Base-by-base conservation (phyloP, 30 jellyfish, hydroid and myxozoan genomes). In the Nemopilema nomurai region DNA sequence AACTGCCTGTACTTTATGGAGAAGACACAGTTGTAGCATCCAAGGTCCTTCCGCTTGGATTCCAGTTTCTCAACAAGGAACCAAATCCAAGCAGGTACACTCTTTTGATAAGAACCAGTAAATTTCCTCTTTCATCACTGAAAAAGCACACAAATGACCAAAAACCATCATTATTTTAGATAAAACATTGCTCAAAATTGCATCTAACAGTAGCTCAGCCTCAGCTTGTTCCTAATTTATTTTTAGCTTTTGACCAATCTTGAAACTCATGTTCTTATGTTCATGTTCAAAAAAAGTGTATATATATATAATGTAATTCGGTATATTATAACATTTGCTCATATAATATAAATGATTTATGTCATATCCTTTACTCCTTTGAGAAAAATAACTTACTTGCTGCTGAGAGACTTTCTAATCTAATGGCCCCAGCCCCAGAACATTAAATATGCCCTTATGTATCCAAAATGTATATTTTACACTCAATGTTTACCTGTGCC, bases 21-120 rank as follows among this genome's bases (percentile, higher is more conserved):
- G 79, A 68, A 21, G 79, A 68, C 51, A 68, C 79, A 21, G 79
- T 68, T 68, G 79, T 68, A 17, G 24, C 79, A 24, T 68, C 79
- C 23, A 68, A 68, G 79, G 51, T 68, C 51, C 51, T 68, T 21
- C 79, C 79, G 30, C 79, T 68, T 68, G 79, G 79, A 29, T 68
- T 68, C 51, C 79, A 68, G 51, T 68, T 68, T 68, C 51, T 18
- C 30, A 28, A 28, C 21, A 68, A 68, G 79, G 79, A 68, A 28
- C 79, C 79, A 68, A 68, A 68, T 28, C 79, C 21, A 68, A 49
- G 27, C 62, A 76, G 28, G 63, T 76, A 63, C 72, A 19, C 29
- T 63, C 72, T 63, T 19, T 63, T 63, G 29, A 63, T 63, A 63
- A 63, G 72, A 19, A 63, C 72, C 72, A 41, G 57, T 41, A 41